phyloP scores from a whole-genome alignment of 2,888 invertebrate genomes.

The Mythimna impura region DNA sequence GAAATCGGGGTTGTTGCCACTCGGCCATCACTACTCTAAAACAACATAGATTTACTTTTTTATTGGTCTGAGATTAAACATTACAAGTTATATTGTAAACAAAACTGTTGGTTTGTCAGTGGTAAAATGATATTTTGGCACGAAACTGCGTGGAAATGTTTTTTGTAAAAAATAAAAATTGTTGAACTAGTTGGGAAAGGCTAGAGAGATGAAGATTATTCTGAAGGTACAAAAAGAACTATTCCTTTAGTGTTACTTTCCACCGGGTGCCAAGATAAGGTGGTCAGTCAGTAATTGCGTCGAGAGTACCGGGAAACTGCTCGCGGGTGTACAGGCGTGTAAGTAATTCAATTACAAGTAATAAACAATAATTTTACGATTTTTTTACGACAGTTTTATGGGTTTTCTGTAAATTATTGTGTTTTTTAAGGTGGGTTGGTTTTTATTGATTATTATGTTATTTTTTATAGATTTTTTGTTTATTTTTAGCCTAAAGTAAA shows the following conservation, averaged over 20 bases:
- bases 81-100: too few relatives aligned
- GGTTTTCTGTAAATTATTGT: conserved; percentile 37
- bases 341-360: conserved; percentile 61
- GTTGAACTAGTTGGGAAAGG: too few relatives aligned
- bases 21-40: too few relatives aligned
- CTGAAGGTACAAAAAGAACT: too few relatives aligned
- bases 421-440: conserved; percentile 15
- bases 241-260: background rate
- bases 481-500: background rate
- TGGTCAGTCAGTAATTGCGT: conserved; percentile 26
- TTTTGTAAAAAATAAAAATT: too few relatives aligned
- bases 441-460: conserved; percentile 35
- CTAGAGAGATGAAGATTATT: too few relatives aligned
- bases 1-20: too few relatives aligned
- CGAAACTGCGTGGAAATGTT: too few relatives aligned
- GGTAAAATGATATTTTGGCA: too few relatives aligned
- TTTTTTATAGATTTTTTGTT: background rate
- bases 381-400: conserved; percentile 37
- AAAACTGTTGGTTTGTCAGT: too few relatives aligned
- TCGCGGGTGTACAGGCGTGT: conserved; percentile 31
- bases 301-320: conserved; percentile 40
- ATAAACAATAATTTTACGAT: conserved; percentile 58
- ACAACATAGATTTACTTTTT: too few relatives aligned
- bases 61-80: too few relatives aligned
- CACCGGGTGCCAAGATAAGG: conserved; percentile 16